A percentile compares a stretch with the other conserved stretches of the same genome.
These are phyloP conservation scores for Caloenas nicobarica DNA, from an alignment of 2,113 vertebrate species.

Conservation along the genomic window DNA sequence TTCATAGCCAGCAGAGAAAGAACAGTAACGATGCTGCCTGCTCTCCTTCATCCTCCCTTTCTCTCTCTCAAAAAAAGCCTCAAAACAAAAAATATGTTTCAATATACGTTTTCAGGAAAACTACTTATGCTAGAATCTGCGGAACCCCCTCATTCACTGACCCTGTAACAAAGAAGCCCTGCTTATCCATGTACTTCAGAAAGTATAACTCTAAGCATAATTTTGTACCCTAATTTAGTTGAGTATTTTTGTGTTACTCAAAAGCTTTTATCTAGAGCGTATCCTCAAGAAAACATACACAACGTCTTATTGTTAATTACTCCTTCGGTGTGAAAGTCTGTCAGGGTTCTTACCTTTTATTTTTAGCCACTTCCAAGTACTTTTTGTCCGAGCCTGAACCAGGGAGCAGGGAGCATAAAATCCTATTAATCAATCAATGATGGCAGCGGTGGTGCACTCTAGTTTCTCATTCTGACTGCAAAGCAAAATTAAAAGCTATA, in stretches of 20 bases:
- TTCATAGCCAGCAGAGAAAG: neutral
- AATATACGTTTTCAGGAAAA: neutral
- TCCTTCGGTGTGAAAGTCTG: neutral
- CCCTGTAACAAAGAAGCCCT: neutral
- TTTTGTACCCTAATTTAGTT: neutral
- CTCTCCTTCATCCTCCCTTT: neutral
- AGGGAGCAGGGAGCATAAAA: neutral
- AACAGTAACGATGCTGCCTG: neutral
- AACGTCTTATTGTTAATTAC: neutral
- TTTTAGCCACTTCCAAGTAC: constrained; percentile 39
- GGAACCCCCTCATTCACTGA: neutral
- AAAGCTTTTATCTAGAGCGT: neutral
- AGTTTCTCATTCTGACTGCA: constrained; percentile 62
- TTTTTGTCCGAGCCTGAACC: constrained; percentile 6
- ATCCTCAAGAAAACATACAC: neutral
- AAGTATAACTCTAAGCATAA: neutral
- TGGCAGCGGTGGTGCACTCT: constrained; percentile 32
- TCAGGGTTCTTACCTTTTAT: constrained; percentile 21
- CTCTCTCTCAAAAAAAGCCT: neutral
- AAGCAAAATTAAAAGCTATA: constrained; percentile 66
- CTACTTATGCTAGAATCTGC: neutral
- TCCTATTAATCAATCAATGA: constrained; percentile 61
- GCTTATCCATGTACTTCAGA: neutral
- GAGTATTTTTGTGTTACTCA: neutral
- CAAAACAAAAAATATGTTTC: neutral